phyloP scores from a whole-genome alignment of 92 coral and sea anemone genomes.

The Isaurus tuberculatus region DNA sequence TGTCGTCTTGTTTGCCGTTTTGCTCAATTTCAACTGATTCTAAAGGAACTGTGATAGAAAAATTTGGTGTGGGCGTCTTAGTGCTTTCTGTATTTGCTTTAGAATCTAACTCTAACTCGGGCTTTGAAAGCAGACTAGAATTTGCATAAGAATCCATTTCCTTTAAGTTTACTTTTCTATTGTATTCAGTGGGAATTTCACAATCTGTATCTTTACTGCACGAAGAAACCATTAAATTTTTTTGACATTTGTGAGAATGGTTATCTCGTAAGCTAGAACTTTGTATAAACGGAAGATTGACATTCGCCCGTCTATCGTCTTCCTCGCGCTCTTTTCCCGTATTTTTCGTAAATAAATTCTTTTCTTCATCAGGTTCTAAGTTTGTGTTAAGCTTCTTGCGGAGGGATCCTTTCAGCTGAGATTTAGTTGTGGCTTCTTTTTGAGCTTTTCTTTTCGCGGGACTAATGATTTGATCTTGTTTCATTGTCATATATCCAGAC shows the following conservation, averaged over 20 bases:
- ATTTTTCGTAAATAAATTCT: background rate
- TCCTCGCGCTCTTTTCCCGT: background rate
- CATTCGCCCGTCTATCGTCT: background rate
- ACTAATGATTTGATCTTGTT: slow-evolving; percentile 1
- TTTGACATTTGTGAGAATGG: background rate
- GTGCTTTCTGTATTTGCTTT: slow-evolving; percentile 17
- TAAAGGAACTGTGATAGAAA: slow-evolving; percentile 18
- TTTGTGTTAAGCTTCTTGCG: slow-evolving; percentile 25
- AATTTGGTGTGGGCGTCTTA: background rate
- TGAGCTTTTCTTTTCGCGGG: slow-evolving; percentile 30
- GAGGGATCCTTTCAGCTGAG: slow-evolving; percentile 3
- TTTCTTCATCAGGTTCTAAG: background rate
- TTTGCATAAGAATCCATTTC: slow-evolving; percentile 33
- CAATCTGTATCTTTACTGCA: slow-evolving; percentile 14
- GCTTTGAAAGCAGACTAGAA: slow-evolving; percentile 6
- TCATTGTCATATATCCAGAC: slow-evolving; percentile 62
- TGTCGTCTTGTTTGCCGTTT: slow-evolving; percentile 22
- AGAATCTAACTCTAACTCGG: slow-evolving; percentile 1
- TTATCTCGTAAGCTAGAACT: background rate
- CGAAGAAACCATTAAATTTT: background rate
- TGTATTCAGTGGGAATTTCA: slow-evolving; percentile 39
- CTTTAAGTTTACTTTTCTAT: slow-evolving; percentile 41
- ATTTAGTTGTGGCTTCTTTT: slow-evolving; percentile 15
- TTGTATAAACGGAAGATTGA: slow-evolving; percentile 1
- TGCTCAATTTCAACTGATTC: slow-evolving; percentile 13